Evolutionary conservation across 2,888 invertebrate genomes (phyloP).

Genomic region (Spodoptera exigua): DNA sequence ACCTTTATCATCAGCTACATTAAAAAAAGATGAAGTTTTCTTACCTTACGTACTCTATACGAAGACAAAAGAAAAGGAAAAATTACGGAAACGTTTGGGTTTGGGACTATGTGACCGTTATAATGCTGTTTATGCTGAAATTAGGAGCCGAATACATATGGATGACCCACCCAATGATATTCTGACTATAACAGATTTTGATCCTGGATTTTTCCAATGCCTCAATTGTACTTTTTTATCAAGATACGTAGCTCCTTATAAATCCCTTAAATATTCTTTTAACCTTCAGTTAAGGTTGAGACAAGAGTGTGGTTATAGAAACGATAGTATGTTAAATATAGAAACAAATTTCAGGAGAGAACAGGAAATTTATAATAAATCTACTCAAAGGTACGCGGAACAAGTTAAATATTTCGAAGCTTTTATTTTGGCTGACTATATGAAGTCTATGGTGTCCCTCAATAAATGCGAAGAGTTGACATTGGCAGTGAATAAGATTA

Average conservation of each 20-base stretch:
- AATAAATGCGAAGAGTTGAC: constrained; percentile 84
- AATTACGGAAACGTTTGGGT: constrained; percentile 61
- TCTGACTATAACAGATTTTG: constrained; percentile 68
- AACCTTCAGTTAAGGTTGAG: constrained; percentile 66
- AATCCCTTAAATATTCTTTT: constrained; percentile 68
- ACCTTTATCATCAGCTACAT: constrained; percentile 58
- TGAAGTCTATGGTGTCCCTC: constrained; percentile 88
- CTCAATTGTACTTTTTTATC: constrained; percentile 64
- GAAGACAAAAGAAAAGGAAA: constrained; percentile 65
- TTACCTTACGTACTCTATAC: constrained; percentile 71
- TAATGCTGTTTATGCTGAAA: constrained; percentile 68
- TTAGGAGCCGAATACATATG: constrained; percentile 65
- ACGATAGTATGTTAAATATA: constrained; percentile 86
- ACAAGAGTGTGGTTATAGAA: constrained; percentile 78
- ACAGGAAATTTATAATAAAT: constrained; percentile 81
- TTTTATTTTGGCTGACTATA: constrained; percentile 90
- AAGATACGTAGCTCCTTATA: constrained; percentile 67
- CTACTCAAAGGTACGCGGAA: constrained; percentile 81
- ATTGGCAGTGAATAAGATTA: constrained; percentile 77
- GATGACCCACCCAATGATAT: constrained; percentile 66
- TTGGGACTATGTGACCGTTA: constrained; percentile 69
- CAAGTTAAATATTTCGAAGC: constrained; percentile 90
- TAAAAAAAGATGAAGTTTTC: constrained; percentile 69
- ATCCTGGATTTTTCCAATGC: constrained; percentile 69
- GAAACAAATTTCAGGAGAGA: constrained; percentile 88